phyloP scores from a whole-genome alignment of 2,888 invertebrate genomes.

The Tenodera sinensis region DNA sequence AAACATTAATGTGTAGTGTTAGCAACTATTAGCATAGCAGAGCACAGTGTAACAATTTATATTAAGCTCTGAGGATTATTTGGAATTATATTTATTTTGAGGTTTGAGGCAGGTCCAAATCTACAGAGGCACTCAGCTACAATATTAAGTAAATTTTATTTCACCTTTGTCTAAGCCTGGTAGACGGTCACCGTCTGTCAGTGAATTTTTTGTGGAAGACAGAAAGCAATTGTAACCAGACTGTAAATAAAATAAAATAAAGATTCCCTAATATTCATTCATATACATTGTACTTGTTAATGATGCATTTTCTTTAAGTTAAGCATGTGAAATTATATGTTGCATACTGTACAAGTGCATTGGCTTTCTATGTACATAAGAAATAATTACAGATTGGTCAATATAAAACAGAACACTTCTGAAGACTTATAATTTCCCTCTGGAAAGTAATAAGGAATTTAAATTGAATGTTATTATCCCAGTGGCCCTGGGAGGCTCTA shows the following conservation, averaged over 20 bases:
- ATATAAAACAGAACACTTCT: no score
- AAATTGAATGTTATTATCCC: no score
- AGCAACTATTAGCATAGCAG: not conserved
- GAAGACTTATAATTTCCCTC: no score
- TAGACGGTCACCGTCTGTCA: not conserved
- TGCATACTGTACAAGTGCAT: not conserved
- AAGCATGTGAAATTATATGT: not conserved
- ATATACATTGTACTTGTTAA: not conserved
- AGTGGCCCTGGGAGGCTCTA: no score
- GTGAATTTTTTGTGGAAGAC: not conserved
- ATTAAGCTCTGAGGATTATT: not conserved
- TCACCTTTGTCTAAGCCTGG: not conserved
- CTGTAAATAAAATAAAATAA: not conserved
- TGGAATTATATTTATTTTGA: not conserved
- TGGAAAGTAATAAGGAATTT: no score
- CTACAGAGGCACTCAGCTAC: not conserved
- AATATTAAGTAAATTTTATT: not conserved
- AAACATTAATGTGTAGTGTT: not conserved
- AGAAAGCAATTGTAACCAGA: not conserved
- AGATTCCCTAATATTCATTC: not conserved
- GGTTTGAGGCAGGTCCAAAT: not conserved
- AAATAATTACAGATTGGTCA: not conserved
- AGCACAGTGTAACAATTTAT: not conserved
- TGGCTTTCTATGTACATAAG: not conserved
- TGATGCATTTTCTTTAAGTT: not conserved